Percentiles rank a stretch among this genome's conserved stretches.
phyloP scores from a whole-genome alignment of 2,113 vertebrate genomes.

The Crotalus viridis region DNA sequence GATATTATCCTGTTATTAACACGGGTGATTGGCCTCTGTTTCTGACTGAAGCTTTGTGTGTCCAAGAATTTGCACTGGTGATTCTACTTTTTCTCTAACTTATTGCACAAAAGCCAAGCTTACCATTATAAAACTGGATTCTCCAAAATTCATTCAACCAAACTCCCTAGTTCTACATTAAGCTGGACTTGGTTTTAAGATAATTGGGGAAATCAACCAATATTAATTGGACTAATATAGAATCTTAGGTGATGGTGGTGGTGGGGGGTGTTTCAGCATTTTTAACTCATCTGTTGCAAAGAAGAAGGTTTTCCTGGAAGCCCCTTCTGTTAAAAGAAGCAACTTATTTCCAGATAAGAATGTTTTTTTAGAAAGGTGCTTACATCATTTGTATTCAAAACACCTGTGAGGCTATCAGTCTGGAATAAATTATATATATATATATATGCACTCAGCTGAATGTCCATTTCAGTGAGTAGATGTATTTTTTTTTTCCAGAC shows the following conservation, averaged over 20 bases:
- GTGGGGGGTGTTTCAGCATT: background rate
- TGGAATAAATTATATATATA: constrained; percentile 42
- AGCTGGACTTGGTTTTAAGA: background rate
- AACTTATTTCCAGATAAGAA: background rate
- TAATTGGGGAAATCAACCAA: background rate
- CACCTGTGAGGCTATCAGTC: constrained; percentile 35
- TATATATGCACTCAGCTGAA: constrained; percentile 36
- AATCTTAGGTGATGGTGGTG: too few relatives aligned
- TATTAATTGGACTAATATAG: background rate
- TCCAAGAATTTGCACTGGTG: background rate
- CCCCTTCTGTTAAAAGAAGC: background rate
- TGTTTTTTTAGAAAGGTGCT: background rate
- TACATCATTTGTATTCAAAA: constrained; percentile 26
- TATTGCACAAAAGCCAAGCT: background rate
- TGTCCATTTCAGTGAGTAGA: constrained; percentile 40
- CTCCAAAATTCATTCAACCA: background rate
- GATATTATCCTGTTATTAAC: background rate
- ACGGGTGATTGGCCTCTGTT: background rate
- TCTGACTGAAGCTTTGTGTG: background rate
- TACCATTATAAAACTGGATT: background rate
- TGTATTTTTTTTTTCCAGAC: constrained; percentile 52
- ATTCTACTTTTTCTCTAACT: fast-evolving
- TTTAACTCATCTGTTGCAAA: background rate
- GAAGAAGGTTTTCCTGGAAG: background rate
- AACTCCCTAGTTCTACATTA: background rate